Evolutionary conservation across 2,113 vertebrate genomes (phyloP), one percentile per base, ranked within the genome.

Genomic region (pig (Sus scrofa)): DNA sequence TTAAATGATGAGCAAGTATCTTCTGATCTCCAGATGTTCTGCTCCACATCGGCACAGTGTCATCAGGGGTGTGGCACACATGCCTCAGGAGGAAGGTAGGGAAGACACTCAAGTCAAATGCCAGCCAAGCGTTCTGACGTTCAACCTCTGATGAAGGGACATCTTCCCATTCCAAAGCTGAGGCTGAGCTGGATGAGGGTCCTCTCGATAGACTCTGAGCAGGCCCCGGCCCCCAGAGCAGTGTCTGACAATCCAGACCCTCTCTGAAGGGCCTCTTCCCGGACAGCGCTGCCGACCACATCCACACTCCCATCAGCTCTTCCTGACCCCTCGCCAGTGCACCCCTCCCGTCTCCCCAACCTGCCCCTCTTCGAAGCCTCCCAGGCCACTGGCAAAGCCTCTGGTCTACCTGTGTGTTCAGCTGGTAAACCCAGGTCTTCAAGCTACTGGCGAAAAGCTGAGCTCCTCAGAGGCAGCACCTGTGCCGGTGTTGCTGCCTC

Each of bases 291-390:
- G 13, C 75, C 27, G 27, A 13, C 70, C 85, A 73, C 37, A 52
- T 70, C 56, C 86, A 95, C 83, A 95, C 27, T 71, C 95, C 20
- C 67, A 1, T 65, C n/a, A 44, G 37, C 50, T 60, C 39, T 73
- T 44, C 3, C 56, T 16, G 77, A 24, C 7, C 3, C 32, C 12
- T 11, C 26, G 44, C 37, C 27, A 65, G 15, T 20, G 32, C 52
- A 9, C 24, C 52, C 37, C 68, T 54, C 3, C n/a, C n/a, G 7
- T 85, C 58, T 89, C 86, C 20, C 50, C 70, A 13, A 50, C 14
- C 34, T 91, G 39, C 18, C 13, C 74, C 15, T 89, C 52, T 91
- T 83, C 83, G 86, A 27, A 94, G n/a, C 92, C 26, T 39, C 88
- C 94, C 60, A 90, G 52, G 44, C 56, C 12, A 70, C 75, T 93